Base-by-base conservation (phyloP, 2,888 invertebrate genomes). In the Tanaodytes sp. region DNA sequence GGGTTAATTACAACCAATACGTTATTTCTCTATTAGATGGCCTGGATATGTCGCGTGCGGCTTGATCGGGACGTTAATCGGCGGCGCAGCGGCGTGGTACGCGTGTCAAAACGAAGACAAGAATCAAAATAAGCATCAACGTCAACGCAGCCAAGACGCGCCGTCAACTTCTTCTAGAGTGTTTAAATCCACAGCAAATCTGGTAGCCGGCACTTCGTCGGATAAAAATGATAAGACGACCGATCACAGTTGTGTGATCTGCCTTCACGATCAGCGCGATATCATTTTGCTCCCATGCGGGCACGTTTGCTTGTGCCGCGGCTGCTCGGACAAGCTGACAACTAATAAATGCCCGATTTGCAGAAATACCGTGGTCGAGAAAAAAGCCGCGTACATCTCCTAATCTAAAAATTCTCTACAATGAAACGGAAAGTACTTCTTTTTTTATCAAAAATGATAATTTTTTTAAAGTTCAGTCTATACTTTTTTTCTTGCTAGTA, bases 251-350 rank as follows among this genome's bases (percentile, higher is more conserved):
- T 59, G 59, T 12, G 33, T 51, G n/a, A 15, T 59, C 4, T 59
- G 59, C 18, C 11, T 59, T 1, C 12, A 18, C 15, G 19, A 49
- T 2, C 18, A 49, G 11, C 59, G 49, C 11, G 27, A 59, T 8
- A 36, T 51, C 1, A 59, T 59, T 36, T 36, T 59, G 16, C 43
- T 36, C 18, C 59, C 59, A 1, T 59, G 59, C 14, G 49, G 49
- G 16, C 59, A 59, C n/a, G 59, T 59, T 18, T 59, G 49, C 12
- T 20, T 59, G 23, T 59, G 59, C 51, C 30, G 9, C 42, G 33
- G 43, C 5, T 59, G 59, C 14, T 43, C 51, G 1, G 6, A 20
- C 11, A 5, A 8, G 5, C 11, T 30, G 3, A 11, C 14, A 14
- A 49, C 1, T 12, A 39, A 48, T 12, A 12, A 11, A 1, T 61